These are phyloP conservation scores for Clusia tigrina DNA, from an alignment of 2,888 invertebrate species.

Conservation along the genomic window DNA sequence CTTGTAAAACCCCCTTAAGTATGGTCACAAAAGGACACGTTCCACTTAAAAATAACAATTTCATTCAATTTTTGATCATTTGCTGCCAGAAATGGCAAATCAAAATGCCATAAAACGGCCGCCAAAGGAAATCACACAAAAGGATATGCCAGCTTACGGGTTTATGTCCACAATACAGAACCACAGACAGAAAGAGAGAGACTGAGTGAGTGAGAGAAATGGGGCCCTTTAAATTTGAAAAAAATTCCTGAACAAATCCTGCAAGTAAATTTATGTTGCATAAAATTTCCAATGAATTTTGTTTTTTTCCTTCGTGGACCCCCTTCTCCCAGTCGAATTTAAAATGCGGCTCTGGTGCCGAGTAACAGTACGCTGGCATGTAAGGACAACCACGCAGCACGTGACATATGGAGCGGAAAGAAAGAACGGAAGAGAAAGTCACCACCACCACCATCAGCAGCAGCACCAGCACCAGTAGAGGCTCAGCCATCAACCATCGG, in stretches of 20 bases:
- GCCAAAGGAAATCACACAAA: constrained; percentile 30
- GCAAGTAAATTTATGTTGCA: constrained; percentile 58
- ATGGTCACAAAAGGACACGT: constrained; percentile 46
- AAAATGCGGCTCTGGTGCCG: not conserved
- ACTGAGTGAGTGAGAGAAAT: too few species aligned
- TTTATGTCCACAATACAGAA: too few species aligned
- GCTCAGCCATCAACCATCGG: constrained; percentile 27
- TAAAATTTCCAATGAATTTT: constrained; percentile 59
- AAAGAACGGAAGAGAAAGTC: too few species aligned
- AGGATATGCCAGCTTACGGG: constrained; percentile 34
- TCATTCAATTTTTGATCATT: constrained; percentile 58
- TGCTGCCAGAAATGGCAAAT: constrained; percentile 59
- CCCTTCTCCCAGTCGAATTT: too few species aligned
- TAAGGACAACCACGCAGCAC: constrained; percentile 41
- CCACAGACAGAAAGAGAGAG: too few species aligned
- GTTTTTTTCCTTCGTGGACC: constrained; percentile 6
- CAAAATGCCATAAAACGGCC: constrained; percentile 53
- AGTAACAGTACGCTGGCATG: not conserved
- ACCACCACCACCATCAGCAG: constrained; percentile 16
- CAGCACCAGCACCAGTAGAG: constrained; percentile 4
- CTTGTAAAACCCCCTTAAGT: not conserved
- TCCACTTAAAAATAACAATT: constrained; percentile 56
- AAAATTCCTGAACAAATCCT: constrained; percentile 43
- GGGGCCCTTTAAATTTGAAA: constrained; percentile 49
- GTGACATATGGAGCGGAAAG: constrained; percentile 62